A percentile compares a stretch with the other conserved stretches of the same genome.
phyloP scores from a whole-genome alignment of 1,140 invertebrate species.

The Heliconius melpomene region DNA sequence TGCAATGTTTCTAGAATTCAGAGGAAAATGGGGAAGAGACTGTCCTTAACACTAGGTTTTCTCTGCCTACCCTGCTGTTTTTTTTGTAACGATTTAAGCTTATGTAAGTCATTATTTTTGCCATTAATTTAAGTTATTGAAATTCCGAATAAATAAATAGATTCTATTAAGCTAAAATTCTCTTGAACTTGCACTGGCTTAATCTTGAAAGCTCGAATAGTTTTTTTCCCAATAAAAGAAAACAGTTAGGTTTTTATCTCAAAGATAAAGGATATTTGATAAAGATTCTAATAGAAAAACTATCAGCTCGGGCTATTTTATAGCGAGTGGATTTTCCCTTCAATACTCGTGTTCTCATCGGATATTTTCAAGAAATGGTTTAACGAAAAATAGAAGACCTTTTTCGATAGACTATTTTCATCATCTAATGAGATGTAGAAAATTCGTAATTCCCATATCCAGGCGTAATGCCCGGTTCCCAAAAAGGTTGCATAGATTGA shows the following conservation, averaged over 20 bases:
- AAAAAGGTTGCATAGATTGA: constrained; percentile 18
- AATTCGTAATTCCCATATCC: constrained; percentile 27
- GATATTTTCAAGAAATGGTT: constrained; percentile 26
- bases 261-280: constrained; percentile 23
- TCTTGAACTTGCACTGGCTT: background rate
- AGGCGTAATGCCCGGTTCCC: constrained; percentile 3
- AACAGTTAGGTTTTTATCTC: constrained; percentile 6
- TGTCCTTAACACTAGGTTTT: too few species aligned
- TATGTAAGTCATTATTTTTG: too few species aligned
- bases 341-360: constrained; percentile 15
- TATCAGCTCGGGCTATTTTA: constrained; percentile 30
- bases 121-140: too few species aligned
- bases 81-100: too few species aligned
- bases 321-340: constrained; percentile 19
- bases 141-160: too few species aligned
- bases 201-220: background rate
- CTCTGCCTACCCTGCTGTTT: too few species aligned
- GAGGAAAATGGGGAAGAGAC: too few species aligned
- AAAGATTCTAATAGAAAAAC: constrained; percentile 26
- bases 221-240: background rate
- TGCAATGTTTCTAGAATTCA: too few species aligned
- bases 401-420: constrained; percentile 27
- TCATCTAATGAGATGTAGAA: constrained; percentile 36
- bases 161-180: background rate
- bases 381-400: background rate